Evolutionary conservation across 2,888 invertebrate genomes (phyloP).

Genomic region (Leucoma salicis): DNA sequence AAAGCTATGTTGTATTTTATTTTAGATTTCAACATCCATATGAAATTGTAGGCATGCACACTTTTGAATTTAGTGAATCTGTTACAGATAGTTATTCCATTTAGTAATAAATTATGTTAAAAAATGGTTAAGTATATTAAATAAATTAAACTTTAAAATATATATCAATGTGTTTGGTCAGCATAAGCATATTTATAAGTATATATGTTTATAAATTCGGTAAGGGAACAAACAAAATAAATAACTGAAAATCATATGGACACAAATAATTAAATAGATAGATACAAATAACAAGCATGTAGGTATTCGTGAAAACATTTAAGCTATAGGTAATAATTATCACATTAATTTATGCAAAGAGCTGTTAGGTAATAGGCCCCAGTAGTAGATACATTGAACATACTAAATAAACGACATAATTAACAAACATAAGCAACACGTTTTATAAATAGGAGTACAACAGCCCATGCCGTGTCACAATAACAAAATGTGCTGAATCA

Average conservation of each 20-base stretch:
- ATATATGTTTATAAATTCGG: not conserved
- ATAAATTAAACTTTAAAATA: not conserved
- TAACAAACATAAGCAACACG: conserved; percentile 42
- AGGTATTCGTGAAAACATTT: not conserved
- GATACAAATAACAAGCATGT: not conserved
- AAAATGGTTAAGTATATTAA: not conserved
- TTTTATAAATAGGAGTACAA: conserved; percentile 39
- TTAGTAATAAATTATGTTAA: conserved; percentile 11
- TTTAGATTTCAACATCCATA: conserved; percentile 24
- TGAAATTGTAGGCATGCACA: conserved; percentile 23
- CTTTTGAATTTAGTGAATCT: not conserved
- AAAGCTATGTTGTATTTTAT: not conserved
- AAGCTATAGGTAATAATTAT: conserved; percentile 10
- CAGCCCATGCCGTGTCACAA: conserved; percentile 59
- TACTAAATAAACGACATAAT: conserved; percentile 6
- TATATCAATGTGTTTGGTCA: not conserved
- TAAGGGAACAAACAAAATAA: too few species aligned
- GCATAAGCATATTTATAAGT: not conserved
- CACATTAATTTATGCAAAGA: conserved; percentile 20
- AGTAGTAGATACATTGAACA: not conserved
- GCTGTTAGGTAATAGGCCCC: not conserved
- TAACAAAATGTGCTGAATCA: conserved; percentile 59
- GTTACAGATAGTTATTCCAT: not conserved
- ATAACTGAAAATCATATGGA: not conserved
- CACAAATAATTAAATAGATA: not conserved